Conservation (phyloP, 2,113 vertebrate genomes). For the Amphiprion ocellaris region DNA sequence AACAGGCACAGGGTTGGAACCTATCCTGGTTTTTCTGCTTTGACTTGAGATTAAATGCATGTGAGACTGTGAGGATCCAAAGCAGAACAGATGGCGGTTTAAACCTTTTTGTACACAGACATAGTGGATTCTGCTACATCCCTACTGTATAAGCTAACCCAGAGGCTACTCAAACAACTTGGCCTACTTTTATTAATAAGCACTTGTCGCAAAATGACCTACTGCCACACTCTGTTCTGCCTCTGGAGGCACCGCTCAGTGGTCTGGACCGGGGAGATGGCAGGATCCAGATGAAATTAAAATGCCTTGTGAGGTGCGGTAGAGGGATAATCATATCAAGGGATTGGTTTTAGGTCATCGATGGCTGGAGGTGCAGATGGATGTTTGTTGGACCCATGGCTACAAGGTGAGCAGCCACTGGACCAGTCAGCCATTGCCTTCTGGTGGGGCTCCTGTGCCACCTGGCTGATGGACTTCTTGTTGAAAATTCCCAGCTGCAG, state of each 20-base stretch:
- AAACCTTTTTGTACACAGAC: background rate
- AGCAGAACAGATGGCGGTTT: background rate
- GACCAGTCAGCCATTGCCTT: constrained; percentile 37
- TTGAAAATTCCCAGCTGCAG: constrained; percentile 39
- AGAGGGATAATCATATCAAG: constrained; percentile 5
- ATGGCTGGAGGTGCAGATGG: constrained; percentile 41
- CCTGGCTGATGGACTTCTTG: constrained; percentile 35
- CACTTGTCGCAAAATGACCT: constrained; percentile 35
- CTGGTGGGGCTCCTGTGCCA: background rate
- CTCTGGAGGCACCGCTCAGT: constrained; percentile 12
- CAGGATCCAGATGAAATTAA: constrained; percentile 25
- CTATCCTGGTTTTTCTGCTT: background rate
- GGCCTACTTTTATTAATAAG: constrained; percentile 41
- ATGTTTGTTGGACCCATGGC: constrained; percentile 15
- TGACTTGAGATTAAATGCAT: background rate
- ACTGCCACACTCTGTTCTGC: background rate
- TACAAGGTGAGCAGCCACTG: constrained; percentile 22
- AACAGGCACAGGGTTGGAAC: no score
- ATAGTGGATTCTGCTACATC: background rate
- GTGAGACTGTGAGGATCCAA: background rate
- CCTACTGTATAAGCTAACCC: background rate
- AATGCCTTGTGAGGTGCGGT: constrained; percentile 16
- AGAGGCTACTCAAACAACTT: constrained; percentile 30
- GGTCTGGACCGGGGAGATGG: background rate
- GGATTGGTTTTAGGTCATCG: constrained; percentile 31